Evolutionary conservation across 2,888 invertebrate genomes (phyloP), one percentile per base, ranked within the genome.

Genomic region (Diadromus collaris): DNA sequence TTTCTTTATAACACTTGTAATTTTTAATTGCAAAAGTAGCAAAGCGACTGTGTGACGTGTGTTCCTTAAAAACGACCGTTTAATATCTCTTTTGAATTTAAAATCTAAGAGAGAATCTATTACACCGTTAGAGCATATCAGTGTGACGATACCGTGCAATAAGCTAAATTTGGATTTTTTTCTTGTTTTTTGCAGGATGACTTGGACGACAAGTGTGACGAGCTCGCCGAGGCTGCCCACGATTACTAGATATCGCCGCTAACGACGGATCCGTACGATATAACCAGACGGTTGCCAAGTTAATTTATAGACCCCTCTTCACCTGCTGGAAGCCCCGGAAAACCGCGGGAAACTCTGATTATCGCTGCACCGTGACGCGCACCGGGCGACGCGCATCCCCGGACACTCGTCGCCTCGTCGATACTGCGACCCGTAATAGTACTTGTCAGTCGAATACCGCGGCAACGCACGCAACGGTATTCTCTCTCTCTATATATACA

Each of bases 161-260:
- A 0, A 51, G 46, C 54, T 32, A 16, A 24, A 16, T 54, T 56
- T 27, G 19, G 63, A 64, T 29, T 27, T 63, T 2, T 19, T 58
- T 46, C 19, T 64, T 79, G 81, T 67, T 80, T 80, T 81, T 87
- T 87, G 92, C 91, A 96, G 95, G 94, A 94, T 83, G 96, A 96
- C 87, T 92, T 97, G 84, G 95, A 96, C 84, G 96, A 96, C 86
- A 94, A 94, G 85, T 97, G 97, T 91, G 96, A 96, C 87, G 94
- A 95, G 87, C 93, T 97, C 85, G 92, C 93, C 38, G 94, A 93
- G 81, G 92, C 91, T 38, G 82, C 82, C 6, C 81, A 81, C 51
- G 85, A 85, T 27, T 80, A 82, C 54, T 83, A 84, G 64, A 76
- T 67, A 46, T 46, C 51, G 74, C 38, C 70, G 70, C 78, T 58